A percentile compares a stretch with the other conserved stretches of the same genome.
Evolutionary conservation across 2,113 vertebrate species (phyloP).

Genomic region (Ardeotis arabs): DNA sequence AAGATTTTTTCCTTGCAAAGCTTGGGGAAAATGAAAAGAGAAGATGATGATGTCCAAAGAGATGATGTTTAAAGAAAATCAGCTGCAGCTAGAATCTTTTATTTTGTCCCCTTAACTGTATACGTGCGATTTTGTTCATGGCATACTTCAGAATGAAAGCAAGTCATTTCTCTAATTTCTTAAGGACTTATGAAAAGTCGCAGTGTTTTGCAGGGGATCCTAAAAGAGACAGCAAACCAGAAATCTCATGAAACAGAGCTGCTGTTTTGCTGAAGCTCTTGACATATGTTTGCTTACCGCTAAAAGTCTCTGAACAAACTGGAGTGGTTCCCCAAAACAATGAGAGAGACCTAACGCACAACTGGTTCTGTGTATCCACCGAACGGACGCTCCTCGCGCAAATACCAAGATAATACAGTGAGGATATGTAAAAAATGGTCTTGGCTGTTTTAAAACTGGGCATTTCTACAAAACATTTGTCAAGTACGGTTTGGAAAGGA

Average conservation of each 20-base stretch:
- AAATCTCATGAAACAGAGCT: background rate
- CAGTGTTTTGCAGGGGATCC: background rate
- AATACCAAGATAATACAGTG: background rate
- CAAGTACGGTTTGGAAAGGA: background rate
- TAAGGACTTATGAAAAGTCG: background rate
- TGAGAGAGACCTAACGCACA: background rate
- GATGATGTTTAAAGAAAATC: background rate
- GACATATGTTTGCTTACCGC: background rate
- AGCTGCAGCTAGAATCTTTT: background rate
- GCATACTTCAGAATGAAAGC: background rate
- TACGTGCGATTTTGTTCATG: background rate
- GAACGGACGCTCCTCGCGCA: background rate
- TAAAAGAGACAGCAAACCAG: background rate
- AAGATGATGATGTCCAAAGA: background rate
- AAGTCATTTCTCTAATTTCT: background rate
- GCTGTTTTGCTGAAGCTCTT: background rate
- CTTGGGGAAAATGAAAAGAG: background rate
- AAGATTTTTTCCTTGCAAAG: background rate
- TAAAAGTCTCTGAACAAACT: background rate
- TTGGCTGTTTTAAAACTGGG: background rate
- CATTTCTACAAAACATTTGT: background rate
- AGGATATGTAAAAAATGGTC: background rate
- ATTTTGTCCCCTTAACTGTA: background rate
- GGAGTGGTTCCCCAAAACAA: background rate
- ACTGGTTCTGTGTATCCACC: fast-evolving